A percentile compares a stretch with the other conserved stretches of the same genome.
Evolutionary conservation across 1,140 invertebrate species (phyloP).

Genomic region (Cardiocondyla obscurior): DNA sequence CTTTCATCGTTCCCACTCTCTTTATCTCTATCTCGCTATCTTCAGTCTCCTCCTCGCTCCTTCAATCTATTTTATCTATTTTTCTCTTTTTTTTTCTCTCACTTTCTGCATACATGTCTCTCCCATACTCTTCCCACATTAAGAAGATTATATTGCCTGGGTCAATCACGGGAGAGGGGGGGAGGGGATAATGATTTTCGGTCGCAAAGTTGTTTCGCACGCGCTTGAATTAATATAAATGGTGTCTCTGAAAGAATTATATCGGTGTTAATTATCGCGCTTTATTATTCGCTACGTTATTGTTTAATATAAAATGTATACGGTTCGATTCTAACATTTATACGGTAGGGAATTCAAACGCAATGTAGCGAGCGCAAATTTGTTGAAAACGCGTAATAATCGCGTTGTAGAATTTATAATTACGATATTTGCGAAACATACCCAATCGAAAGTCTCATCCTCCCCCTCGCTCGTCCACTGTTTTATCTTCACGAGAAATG

Average conservation of each 20-base stretch:
- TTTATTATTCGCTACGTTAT: not conserved
- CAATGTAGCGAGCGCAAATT: not conserved
- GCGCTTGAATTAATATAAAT: conserved; percentile 12
- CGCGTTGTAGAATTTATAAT: not conserved
- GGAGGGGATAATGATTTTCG: conserved; percentile 41
- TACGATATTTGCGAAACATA: not conserved
- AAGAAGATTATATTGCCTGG: conserved; percentile 49
- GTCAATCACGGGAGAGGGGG: conserved; percentile 28
- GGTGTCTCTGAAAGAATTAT: not conserved
- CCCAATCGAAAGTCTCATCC: conserved; percentile 16
- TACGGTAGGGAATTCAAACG: not conserved
- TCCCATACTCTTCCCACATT: conserved; percentile 17
- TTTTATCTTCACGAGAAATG: conserved; percentile 11
- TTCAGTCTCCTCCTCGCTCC: not conserved
- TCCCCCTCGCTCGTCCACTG: not conserved
- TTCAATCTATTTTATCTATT: not conserved
- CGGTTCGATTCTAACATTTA: not conserved
- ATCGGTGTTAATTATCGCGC: not conserved
- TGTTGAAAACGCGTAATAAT: not conserved
- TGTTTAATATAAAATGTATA: not conserved
- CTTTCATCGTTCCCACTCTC: conserved; percentile 21
- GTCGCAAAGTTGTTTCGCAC: conserved; percentile 16
- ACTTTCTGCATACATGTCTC: not conserved
- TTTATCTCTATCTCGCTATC: conserved; percentile 35
- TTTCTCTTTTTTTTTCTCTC: not conserved